Base-by-base conservation (phyloP, 2,888 invertebrate species). In the Oscheius sp. region DNA sequence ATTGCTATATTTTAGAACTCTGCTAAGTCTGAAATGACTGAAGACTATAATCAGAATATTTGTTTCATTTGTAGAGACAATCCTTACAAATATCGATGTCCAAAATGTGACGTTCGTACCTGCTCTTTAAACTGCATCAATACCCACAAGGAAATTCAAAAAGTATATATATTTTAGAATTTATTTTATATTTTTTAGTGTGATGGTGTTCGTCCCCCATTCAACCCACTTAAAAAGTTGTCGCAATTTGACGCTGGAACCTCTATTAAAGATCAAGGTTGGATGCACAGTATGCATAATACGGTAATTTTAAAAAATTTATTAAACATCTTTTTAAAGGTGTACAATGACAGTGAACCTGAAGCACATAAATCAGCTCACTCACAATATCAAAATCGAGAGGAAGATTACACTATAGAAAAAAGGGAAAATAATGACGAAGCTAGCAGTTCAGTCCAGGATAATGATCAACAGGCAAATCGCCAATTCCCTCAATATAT, bases 51-150 rank as follows among this genome's bases (percentile, higher is more conserved):
- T 53, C 72, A 76, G 8, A 72, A 71, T 3, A 17, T 78, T 27
- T 80, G 80, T 33, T 70, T 50, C 55, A 67, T 77, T 3, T 80
- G 80, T 34, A 37, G 70, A 25, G 74, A 75, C 27, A 65, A 72
- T 8, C 73, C 72, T 12, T 71, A 74, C 55, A 80, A 78, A 45
- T 80, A 80, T 55, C 73, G 79, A 64, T 84, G 84, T 29, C 84
- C 84, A n/a, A 74, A 80, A 58, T 84, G 84, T 66, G 73, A 75
- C 39, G 25, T 73, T 8, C 73, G 81, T 3, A 76, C 79, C 4
- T 84, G 84, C 63, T 83, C 81, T 3, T 65, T 84, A 0, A 73
- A 66, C 4, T 84, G 84, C 66, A 76, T 74, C 6, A 83, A 81
- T 55, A 55, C 73, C 25, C 84, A 84, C 70, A 84, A 84, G 69